Evolutionary conservation across 2,888 invertebrate species (phyloP).

Genomic region (Cenopis cana): DNA sequence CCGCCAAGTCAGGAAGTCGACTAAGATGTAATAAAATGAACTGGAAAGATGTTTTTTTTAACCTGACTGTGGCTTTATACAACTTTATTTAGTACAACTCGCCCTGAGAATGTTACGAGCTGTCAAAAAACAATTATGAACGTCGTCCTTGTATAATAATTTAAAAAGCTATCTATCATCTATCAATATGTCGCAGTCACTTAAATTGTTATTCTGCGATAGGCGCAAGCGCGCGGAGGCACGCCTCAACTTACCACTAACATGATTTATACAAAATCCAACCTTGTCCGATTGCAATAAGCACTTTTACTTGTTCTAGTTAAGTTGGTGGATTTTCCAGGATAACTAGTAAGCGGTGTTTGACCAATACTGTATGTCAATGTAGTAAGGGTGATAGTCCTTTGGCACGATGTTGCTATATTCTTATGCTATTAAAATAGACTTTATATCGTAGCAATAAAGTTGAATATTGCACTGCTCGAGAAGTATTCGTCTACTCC

Average conservation of each 20-base stretch:
- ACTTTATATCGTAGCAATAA: too few relatives aligned
- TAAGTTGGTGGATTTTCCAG: background rate
- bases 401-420: background rate
- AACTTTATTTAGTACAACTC: too few relatives aligned
- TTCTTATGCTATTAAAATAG: too few relatives aligned
- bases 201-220: background rate
- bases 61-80: too few relatives aligned
- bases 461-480: too few relatives aligned
- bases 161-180: background rate
- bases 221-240: background rate
- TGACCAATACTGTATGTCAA: background rate
- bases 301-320: background rate
- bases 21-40: too few relatives aligned
- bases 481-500: background rate
- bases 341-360: background rate
- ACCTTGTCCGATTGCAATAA: background rate
- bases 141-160: background rate
- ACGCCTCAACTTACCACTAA: background rate
- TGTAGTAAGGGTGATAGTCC: background rate
- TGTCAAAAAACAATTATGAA: background rate
- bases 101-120: background rate
- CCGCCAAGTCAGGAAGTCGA: too few relatives aligned
- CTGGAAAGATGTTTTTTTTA: too few relatives aligned
- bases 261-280: background rate
- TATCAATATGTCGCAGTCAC: background rate